Base-by-base conservation (phyloP, 2,113 vertebrate species). In the Bettongia penicillata region DNA sequence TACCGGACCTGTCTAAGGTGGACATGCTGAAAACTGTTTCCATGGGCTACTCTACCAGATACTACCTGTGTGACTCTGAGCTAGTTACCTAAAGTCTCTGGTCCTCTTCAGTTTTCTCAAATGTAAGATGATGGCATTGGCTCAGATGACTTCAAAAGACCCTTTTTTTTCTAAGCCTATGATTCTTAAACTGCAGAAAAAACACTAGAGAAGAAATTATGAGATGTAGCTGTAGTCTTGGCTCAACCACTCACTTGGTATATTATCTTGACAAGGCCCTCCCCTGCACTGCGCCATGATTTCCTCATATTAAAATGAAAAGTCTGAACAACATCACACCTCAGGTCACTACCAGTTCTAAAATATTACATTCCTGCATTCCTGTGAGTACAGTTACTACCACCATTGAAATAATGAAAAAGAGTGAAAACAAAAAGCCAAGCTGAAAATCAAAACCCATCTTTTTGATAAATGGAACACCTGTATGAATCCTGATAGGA, bases 331-430 rank as follows among this genome's bases (percentile, higher is more conserved):
- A 84, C 5, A 43, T 43, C 5, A 43, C 37, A 84, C 19, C n/a
- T 43, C n/a, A 8, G 16, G 19, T 43, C 16, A 8, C 19, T 84
- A 23, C n/a, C 61, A n/a, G 37, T 14, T 77, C 61, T n/a, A 77
- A 77, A 19, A 77, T 19, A 77, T 11, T 16, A 7, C 14, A 77
- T 77, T 77, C n/a, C 61, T n/a, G 12, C n/a, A 16, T n/a, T n/a
- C 61, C 61, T 19, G 37, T 37, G 31, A 77, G 31, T 77, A 37
- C 19, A 77, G 31, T n/a, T 37, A n/a, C 14, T n/a, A n/a, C 16
- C 31, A 61, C 37, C 37, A 77, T 16, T 94, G 57, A 97, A 97
- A 91, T 93, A 53, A 16, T 68, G 28, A 68, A 53, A 96, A 94
- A 95, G 61, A 95, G 61, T 8, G 48, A 89, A 55, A 93, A 77